Base-by-base conservation (phyloP, 2,113 vertebrate genomes). In the Anguilla japonica region DNA sequence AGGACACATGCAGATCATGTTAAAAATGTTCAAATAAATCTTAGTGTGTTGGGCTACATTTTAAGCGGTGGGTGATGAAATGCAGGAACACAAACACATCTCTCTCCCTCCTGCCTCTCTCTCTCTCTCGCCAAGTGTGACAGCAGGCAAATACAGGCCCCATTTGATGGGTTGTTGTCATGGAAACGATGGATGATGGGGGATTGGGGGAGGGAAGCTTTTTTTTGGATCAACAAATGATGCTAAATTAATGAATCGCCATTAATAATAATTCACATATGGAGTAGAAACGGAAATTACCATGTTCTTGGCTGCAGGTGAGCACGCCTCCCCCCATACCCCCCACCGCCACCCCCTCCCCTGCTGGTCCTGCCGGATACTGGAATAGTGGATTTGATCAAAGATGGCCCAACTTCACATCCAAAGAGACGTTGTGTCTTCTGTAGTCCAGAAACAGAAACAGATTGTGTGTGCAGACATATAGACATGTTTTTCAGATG, bases 261-360 rank as follows among this genome's bases (percentile, higher is more conserved):
- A 94, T 94, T 94, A 95, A 95, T 95, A 95, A 94, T 94, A 94
- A 95, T 94, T 93, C 92, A 93, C 93, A 95, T 93, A 95, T 93
- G 93, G 93, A 93, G 93, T 92, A 26, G 92, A 94, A 91, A 93
- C 93, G 91, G 91, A 94, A 94, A 92, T 93, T 93, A 91, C 56
- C 89, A 89, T 89, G 91, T 89, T 94, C 93, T 92, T 95, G 94
- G 93, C 93, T 94, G 92, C 93, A 89, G 93, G 94, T 94, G 90
- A 92, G 93, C 92, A 91, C 88, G 88, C 88, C 88, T 86, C 91
- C 88, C 60, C 60, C 60, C 60, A 20, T 11, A 14, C 57, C 57
- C 57, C 60, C 18, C 60, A 67, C 9, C 43, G 9, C 43, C 43
- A 46, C 43, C 43, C 50, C 50, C 50, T 13, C 50, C 50, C 50